Percentiles rank a stretch among this genome's conserved stretches.
Evolutionary conservation across 1,140 invertebrate genomes (phyloP).

Genomic region (Caerostris extrusa): DNA sequence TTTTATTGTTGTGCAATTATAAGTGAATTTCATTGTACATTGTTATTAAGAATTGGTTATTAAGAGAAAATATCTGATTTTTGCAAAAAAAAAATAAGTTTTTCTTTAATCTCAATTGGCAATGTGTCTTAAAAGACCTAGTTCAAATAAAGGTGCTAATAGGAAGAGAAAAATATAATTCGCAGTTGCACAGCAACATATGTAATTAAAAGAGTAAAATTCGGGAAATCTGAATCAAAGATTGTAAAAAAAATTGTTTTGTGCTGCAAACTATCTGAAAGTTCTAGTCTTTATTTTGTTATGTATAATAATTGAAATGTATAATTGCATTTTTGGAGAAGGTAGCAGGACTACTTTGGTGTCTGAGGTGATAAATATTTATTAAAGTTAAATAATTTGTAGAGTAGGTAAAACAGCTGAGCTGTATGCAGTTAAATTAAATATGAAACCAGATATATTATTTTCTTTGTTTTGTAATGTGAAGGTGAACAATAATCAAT

Average conservation of each 20-base stretch:
- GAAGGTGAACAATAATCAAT: too few relatives aligned
- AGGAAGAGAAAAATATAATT: neutral
- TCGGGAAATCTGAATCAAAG: neutral
- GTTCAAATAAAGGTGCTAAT: neutral
- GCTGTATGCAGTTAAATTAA: neutral
- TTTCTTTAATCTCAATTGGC: slow-evolving; percentile 31
- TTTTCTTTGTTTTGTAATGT: too few relatives aligned
- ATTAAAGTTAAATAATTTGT: neutral
- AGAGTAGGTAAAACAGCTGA: neutral
- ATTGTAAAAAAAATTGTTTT: neutral
- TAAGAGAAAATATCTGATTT: too few relatives aligned
- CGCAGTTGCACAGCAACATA: too few relatives aligned
- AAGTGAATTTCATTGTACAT: too few relatives aligned
- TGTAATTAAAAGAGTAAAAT: neutral
- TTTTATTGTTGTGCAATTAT: too few relatives aligned
- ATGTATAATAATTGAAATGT: neutral
- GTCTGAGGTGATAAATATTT: neutral
- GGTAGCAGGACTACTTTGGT: neutral
- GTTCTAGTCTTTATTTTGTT: neutral
- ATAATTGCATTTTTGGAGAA: neutral
- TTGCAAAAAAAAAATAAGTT: neutral
- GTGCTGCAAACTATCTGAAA: neutral
- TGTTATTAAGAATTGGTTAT: too few relatives aligned
- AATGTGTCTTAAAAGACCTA: neutral
- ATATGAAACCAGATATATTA: too few relatives aligned